Evolutionary conservation across 2,113 vertebrate genomes (phyloP), one percentile per base, ranked within the genome.

Genomic region (Plecturocebus donacophilus): DNA sequence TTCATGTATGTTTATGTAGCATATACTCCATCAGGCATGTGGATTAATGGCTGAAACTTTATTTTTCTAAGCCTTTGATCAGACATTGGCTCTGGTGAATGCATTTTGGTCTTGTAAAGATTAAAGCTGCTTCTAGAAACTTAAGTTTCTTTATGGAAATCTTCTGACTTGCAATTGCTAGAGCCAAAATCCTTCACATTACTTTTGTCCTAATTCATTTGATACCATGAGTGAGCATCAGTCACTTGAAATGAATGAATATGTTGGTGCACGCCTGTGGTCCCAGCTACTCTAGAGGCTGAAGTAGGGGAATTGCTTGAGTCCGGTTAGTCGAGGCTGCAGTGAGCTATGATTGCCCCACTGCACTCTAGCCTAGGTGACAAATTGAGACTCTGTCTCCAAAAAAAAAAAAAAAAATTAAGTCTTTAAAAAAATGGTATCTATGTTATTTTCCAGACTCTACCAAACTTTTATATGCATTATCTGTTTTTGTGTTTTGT

Each of bases 81-180:
- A 90, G 40, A 47, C 12, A 25, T 38, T 71, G 25, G 42, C 19
- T 38, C 20, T 54, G 8, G 38, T 75, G 35, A 82, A 91, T 42
- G 25, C 17, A 30, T 84, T 84, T 87, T 93, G 91, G 19, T n/a
- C 79, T 91, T 88, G 2, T 87, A 87, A 90, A 90, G 42, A 68
- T 85, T 58, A 92, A 81, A 61, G 2, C 30, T 86, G 14, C 58
- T 87, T 92, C 40, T 97, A 82, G 86, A 83, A 95, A 95, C 9
- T 54, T 94, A 79, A 77, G 38, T 96, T 95, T 93, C 86, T 90
- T 90, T 95, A 35, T 90, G n/a, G 40, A 90, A 86, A 86, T 92
- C 75, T 96, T 93, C n/a, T 88, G 32, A 92, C 16, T 8, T 32
- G 61, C 19, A 86, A 9, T 82, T 87, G 80, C 76, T 88, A 66